phyloP scores from a whole-genome alignment of 2,797 vertebrate species.

The Steatocranus sp. region DNA sequence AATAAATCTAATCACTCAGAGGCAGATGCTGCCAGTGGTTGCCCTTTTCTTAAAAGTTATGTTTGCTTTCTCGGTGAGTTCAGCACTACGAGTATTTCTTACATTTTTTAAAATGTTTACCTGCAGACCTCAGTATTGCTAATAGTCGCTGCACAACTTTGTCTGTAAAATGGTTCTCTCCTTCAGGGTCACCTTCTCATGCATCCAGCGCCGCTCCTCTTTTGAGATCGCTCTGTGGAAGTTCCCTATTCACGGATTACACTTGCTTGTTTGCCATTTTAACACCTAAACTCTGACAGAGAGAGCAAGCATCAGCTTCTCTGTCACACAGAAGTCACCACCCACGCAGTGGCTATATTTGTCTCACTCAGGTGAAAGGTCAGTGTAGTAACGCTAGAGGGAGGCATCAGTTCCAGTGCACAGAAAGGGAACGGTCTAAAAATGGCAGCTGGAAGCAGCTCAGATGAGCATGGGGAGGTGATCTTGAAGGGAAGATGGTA shows the following conservation, averaged over 20 bases:
- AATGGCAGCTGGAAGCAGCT: not conserved
- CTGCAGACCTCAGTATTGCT: not conserved
- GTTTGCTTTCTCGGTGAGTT: not conserved
- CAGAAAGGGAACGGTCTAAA: not conserved
- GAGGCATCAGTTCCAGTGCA: not conserved
- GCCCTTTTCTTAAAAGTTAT: not conserved
- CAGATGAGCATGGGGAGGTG: not conserved
- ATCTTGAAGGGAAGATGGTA: not conserved
- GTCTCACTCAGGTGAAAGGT: fast-evolving
- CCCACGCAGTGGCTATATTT: not conserved
- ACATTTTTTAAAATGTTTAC: fast-evolving
- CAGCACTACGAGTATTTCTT: not conserved
- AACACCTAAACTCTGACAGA: not conserved
- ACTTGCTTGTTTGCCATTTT: not conserved
- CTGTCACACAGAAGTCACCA: not conserved
- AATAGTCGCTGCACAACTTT: fast-evolving
- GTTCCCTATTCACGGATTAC: no score
- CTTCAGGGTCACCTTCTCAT: not conserved
- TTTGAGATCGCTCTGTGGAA: not conserved
- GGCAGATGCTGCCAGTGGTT: not conserved
- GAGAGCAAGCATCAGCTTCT: not conserved
- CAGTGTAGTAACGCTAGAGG: not conserved
- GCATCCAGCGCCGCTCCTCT: not conserved
- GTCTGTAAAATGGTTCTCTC: fast-evolving
- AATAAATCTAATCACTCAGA: not conserved